These are phyloP conservation scores for Gambusia affinis DNA, from an alignment of 2,113 vertebrate species.

Conservation along the genomic window DNA sequence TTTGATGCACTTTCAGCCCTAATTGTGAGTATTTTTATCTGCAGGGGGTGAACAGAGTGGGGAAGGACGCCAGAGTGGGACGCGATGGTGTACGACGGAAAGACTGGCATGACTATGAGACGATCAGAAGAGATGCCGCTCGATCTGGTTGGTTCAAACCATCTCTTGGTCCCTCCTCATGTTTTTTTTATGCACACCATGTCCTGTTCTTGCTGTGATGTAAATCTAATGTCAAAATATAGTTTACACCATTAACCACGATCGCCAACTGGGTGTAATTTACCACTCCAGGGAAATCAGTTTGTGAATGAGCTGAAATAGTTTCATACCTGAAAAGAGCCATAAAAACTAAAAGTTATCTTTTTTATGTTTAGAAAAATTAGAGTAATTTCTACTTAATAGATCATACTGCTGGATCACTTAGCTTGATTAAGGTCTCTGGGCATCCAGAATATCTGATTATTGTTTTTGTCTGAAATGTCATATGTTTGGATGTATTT, in stretches of 20 bases:
- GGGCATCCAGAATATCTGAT: too few species aligned
- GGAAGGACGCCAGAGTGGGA: conserved; percentile 72
- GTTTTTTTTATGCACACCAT: background rate
- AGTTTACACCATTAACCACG: too few species aligned
- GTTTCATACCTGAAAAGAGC: conserved; percentile 28
- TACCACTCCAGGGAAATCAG: too few species aligned
- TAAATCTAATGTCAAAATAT: too few species aligned
- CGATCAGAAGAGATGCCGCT: conserved; percentile 85
- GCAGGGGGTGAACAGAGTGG: conserved; percentile 77
- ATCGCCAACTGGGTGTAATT: too few species aligned
- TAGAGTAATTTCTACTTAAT: conserved; percentile 15
- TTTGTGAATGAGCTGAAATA: background rate
- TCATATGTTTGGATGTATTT: too few species aligned
- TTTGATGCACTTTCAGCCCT: background rate
- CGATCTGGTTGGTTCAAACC: conserved; percentile 81
- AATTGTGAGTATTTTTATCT: conserved; percentile 30
- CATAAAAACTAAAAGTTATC: background rate
- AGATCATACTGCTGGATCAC: conserved; percentile 8
- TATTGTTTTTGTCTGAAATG: too few species aligned
- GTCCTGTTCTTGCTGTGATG: background rate
- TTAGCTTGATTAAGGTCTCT: conserved; percentile 5
- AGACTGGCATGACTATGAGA: conserved; percentile 93
- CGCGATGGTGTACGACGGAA: conserved; percentile 79
- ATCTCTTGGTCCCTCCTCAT: background rate
- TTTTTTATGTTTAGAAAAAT: conserved; percentile 15